Conservation (phyloP, 1,140 invertebrate species). For the Cephus cinctus region DNA sequence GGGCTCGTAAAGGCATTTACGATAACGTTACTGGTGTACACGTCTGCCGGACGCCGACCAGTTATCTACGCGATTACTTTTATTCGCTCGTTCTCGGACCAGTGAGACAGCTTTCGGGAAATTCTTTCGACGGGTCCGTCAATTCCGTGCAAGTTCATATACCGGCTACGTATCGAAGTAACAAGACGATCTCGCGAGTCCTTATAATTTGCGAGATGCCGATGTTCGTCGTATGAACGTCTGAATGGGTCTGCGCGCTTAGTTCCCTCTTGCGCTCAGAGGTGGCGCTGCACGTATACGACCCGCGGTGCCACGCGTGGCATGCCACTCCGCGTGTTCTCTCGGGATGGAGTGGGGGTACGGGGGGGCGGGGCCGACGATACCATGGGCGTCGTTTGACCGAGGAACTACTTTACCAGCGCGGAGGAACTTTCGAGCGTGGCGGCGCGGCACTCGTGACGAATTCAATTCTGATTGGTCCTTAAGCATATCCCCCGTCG, state of each 20-base stretch:
- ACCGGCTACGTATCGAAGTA: too few species aligned
- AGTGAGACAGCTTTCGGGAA: too few species aligned
- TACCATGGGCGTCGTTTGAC: slow-evolving; percentile 47
- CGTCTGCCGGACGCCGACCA: slow-evolving; percentile 18
- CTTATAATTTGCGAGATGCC: too few species aligned
- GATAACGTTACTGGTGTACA: slow-evolving; percentile 25
- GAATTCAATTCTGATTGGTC: slow-evolving; percentile 59
- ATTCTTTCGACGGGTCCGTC: too few species aligned
- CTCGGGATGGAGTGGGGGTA: slow-evolving; percentile 7
- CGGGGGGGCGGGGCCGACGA: slow-evolving; percentile 38
- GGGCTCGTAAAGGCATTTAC: slow-evolving; percentile 45
- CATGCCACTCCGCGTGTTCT: slow-evolving; percentile 7
- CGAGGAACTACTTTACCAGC: slow-evolving; percentile 46
- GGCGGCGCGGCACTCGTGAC: slow-evolving; percentile 48
- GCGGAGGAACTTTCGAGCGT: slow-evolving; percentile 42
- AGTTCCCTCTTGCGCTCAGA: slow-evolving; percentile 39
- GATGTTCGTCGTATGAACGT: slow-evolving; percentile 55
- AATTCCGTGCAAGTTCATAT: too few species aligned
- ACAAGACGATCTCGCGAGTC: too few species aligned
- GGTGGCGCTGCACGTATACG: slow-evolving; percentile 45
- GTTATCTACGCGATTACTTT: slow-evolving; percentile 26
- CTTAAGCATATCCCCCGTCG: slow-evolving; percentile 55
- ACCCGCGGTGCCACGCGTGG: slow-evolving; percentile 16
- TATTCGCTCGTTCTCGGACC: background rate
- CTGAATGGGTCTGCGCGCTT: slow-evolving; percentile 49